Base-by-base conservation (phyloP, 2,888 invertebrate species). In the Crossocerus cetratus region DNA sequence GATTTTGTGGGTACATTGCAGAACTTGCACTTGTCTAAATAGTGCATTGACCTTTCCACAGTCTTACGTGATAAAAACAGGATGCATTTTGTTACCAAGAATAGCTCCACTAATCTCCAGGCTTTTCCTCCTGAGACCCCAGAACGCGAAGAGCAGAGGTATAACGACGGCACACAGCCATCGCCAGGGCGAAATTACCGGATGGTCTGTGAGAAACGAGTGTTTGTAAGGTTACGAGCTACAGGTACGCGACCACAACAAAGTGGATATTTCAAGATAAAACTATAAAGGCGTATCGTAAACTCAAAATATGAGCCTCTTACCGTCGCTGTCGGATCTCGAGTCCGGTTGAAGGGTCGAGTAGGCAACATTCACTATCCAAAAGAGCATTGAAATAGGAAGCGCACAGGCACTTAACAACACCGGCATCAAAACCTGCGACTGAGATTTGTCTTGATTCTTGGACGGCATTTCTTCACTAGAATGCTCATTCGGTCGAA, bases 341-440 rank as follows among this genome's bases (percentile, higher is more conserved):
- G 91, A 90, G 55, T 91, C 90, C 45, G 91, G 91, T 77, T 91
- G 91, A 32, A 94, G 90, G 83, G 92, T 93, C 0, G 93, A 92
- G 86, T 94, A 93, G n/a, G 94, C 91, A 78, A 95, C 91, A 89
- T 95, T 95, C 21, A 93, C 92, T 76, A 93, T 92, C 95, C 95
- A 96, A 91, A 96, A 92, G 22, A 94, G 92, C 91, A 95, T 93
- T 0, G 96, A 95, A n/a, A 95, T 83, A 5, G 95, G 95, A 84
- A 96, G 93, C 2, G 95, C 93, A 72, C 95, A 90, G 3, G 94
- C 93, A 84, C 94, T 93, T 43, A 94, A 88, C 2, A 95, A 84
- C 53, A 95, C 91, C 69, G 94, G 94, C 83, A 93, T 84, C 76
- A 93, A 86, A 22, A 89, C 84, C 3, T 82, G 79, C 13, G 87